Conservation (phyloP, 2,113 vertebrate species). For the Ginglymostoma cirratum region DNA sequence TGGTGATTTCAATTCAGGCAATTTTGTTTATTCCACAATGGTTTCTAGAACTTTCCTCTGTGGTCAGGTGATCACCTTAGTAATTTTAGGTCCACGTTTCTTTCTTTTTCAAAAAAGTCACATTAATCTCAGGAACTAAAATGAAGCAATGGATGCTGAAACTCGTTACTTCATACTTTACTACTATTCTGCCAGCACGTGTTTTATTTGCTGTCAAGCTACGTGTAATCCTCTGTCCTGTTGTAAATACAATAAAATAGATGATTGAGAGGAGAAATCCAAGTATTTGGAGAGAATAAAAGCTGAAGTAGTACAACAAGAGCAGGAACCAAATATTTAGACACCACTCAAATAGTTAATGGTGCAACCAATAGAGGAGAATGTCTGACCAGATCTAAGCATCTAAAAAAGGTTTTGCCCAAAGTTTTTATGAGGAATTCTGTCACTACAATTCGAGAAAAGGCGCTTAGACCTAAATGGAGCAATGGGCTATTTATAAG, state of each 20-base stretch:
- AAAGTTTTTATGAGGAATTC: not conserved
- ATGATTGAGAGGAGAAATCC: not conserved
- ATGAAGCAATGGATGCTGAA: too few species aligned
- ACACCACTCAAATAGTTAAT: not conserved
- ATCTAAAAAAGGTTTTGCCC: not conserved
- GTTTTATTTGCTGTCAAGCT: not conserved
- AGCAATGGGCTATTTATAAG: not conserved
- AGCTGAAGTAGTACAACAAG: not conserved
- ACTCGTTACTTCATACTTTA: too few species aligned
- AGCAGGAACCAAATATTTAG: not conserved
- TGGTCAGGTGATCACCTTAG: too few species aligned
- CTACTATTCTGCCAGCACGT: too few species aligned
- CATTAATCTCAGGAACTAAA: too few species aligned
- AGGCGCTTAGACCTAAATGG: not conserved
- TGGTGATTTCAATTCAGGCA: too few species aligned
- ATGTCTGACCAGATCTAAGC: too few species aligned
- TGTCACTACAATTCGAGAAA: not conserved
- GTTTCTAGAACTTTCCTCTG: too few species aligned
- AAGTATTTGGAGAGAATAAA: not conserved
- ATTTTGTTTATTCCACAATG: too few species aligned
- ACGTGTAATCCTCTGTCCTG: not conserved
- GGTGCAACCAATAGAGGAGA: too few species aligned
- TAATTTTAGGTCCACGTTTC: too few species aligned
- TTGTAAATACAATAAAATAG: not conserved
- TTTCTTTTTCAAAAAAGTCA: too few species aligned